phyloP scores from a whole-genome alignment of 2,888 invertebrate species.

The Erebia palarica region DNA sequence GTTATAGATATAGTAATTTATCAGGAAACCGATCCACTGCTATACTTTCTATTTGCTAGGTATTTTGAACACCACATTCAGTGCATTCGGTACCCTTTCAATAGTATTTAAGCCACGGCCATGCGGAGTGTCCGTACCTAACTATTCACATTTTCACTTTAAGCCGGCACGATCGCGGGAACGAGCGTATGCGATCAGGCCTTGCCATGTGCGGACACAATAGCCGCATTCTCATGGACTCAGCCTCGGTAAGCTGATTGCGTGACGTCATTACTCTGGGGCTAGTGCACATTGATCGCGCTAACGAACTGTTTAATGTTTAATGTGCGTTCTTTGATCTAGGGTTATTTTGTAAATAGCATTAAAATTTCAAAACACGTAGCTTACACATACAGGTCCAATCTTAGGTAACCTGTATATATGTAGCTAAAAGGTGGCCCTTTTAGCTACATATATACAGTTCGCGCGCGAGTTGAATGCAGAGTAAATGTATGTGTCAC shows the following conservation, averaged over 20 bases:
- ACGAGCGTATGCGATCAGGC: conserved; percentile 69
- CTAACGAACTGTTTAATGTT: conserved; percentile 43
- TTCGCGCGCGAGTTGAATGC: too few relatives aligned
- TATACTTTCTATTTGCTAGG: not conserved
- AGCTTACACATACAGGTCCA: too few relatives aligned
- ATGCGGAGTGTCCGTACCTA: conserved; percentile 48
- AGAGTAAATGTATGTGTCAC: too few relatives aligned
- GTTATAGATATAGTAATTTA: not conserved
- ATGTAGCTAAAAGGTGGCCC: too few relatives aligned
- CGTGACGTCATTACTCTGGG: conserved; percentile 73
- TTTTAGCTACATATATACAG: too few relatives aligned
- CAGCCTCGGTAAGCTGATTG: conserved; percentile 81
- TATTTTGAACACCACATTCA: conserved; percentile 21
- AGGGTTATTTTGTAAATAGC: conserved; percentile 1
- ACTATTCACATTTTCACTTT: conserved; percentile 51
- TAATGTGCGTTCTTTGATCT: conserved; percentile 36
- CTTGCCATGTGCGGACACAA: conserved; percentile 76
- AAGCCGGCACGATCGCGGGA: conserved; percentile 53
- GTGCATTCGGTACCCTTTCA: conserved; percentile 39
- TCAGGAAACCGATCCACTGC: not conserved
- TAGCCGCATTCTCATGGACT: conserved; percentile 81
- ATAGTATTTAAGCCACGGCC: conserved; percentile 45
- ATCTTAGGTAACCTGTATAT: too few relatives aligned
- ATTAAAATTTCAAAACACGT: not conserved
- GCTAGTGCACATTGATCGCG: conserved; percentile 45